A percentile compares a stretch with the other conserved stretches of the same genome.
phyloP scores from a whole-genome alignment of 2,113 vertebrate genomes.

The Pipra filicauda region DNA sequence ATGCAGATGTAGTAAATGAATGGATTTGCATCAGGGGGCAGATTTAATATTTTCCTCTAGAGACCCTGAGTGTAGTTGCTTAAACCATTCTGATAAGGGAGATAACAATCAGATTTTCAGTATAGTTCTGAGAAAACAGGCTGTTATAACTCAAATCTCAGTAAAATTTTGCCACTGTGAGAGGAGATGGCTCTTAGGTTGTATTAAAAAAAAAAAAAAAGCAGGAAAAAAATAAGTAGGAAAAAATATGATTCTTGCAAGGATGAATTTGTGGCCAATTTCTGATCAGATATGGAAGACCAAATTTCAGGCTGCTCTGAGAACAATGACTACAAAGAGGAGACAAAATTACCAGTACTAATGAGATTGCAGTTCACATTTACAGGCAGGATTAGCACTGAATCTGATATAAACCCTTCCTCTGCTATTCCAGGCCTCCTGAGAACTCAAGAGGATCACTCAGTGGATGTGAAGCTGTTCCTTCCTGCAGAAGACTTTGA shows the following conservation, averaged over 20 bases:
- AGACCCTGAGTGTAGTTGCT: neutral
- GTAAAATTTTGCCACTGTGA: neutral
- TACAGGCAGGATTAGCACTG: accelerated
- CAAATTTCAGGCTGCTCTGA: neutral
- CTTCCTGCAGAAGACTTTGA: neutral
- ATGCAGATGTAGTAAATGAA: neutral
- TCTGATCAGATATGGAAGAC: neutral
- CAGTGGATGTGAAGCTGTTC: neutral
- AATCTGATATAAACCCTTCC: neutral
- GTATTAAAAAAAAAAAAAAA: neutral
- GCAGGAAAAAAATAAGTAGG: accelerated
- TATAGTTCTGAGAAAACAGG: neutral
- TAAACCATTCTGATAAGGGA: neutral
- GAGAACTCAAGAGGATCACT: accelerated
- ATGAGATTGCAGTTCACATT: neutral
- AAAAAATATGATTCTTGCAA: neutral
- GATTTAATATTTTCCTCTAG: neutral
- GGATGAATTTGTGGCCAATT: neutral
- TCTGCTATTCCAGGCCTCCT: neutral
- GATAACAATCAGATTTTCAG: neutral
- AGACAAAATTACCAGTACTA: neutral
- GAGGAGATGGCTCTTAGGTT: neutral
- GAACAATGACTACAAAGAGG: neutral
- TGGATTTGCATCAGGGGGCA: neutral
- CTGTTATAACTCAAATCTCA: neutral